Evolutionary conservation across 2,113 vertebrate species (phyloP).

Genomic region (Actenoides lindsayi): DNA sequence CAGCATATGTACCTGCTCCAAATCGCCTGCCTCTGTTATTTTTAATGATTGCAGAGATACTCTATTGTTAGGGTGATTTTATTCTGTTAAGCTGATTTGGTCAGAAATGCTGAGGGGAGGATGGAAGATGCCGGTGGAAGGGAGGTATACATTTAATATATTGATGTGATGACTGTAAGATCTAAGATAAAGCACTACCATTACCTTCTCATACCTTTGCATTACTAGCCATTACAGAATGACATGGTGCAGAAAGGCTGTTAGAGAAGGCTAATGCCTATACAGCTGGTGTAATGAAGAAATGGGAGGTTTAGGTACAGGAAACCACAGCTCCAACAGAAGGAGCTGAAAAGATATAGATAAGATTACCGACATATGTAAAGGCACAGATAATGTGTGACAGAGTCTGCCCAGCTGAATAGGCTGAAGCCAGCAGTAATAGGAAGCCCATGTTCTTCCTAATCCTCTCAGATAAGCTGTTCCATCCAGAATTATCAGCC

Average conservation of each 20-base stretch:
- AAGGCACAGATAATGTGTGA: slow-evolving; percentile 85
- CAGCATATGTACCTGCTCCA: neutral
- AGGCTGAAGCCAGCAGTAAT: slow-evolving; percentile 84
- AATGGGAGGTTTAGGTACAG: slow-evolving; percentile 78
- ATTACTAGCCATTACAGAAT: slow-evolving; percentile 76
- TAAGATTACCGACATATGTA: slow-evolving; percentile 91
- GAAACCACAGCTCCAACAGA: slow-evolving; percentile 81
- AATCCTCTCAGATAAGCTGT: slow-evolving; percentile 88
- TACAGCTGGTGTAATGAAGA: slow-evolving; percentile 79
- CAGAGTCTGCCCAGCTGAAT: slow-evolving; percentile 83
- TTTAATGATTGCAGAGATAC: slow-evolving; percentile 41
- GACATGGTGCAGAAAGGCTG: slow-evolving; percentile 75
- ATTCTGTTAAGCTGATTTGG: slow-evolving; percentile 66
- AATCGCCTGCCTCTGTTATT: neutral
- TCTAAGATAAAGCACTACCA: slow-evolving; percentile 76
- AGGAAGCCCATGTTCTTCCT: slow-evolving; percentile 85
- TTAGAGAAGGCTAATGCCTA: slow-evolving; percentile 76
- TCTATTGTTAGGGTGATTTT: slow-evolving; percentile 40
- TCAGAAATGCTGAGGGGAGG: neutral
- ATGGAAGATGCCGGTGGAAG: neutral
- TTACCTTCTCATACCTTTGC: slow-evolving; percentile 70
- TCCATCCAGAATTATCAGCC: slow-evolving; percentile 88
- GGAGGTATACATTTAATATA: slow-evolving; percentile 64
- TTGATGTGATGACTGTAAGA: slow-evolving; percentile 70
- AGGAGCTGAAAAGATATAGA: slow-evolving; percentile 87